A percentile compares a stretch with the other conserved stretches of the same genome.
Conservation (phyloP, 2,888 invertebrate genomes). For the Polylopha cassiicola region DNA sequence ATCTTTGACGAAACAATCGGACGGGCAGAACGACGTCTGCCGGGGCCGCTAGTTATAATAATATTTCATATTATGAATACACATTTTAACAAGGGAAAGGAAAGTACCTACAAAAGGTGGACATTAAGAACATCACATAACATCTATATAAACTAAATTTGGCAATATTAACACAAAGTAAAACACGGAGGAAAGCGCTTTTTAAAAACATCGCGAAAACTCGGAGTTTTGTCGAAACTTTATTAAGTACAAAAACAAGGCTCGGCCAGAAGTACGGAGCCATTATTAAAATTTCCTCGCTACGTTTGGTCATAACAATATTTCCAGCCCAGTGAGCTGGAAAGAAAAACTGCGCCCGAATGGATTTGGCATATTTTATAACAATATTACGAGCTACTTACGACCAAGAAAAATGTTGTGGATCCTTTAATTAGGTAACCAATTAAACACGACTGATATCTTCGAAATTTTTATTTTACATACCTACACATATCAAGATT, state of each 20-base stretch:
- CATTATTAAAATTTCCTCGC: slow-evolving; percentile 45
- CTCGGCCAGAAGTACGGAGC: slow-evolving; percentile 25
- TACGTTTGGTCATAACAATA: slow-evolving; percentile 52
- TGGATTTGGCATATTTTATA: slow-evolving; percentile 61
- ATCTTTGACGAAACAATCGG: too few relatives aligned
- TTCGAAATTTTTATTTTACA: neutral
- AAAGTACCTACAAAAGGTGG: too few relatives aligned
- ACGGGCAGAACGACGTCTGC: too few relatives aligned
- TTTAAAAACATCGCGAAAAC: slow-evolving; percentile 11
- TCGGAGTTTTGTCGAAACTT: slow-evolving; percentile 25
- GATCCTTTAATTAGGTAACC: slow-evolving; percentile 17
- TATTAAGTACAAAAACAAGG: slow-evolving; percentile 31
- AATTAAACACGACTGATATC: neutral
- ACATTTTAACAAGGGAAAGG: too few relatives aligned
- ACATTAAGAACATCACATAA: too few relatives aligned
- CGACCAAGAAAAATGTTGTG: slow-evolving; percentile 32
- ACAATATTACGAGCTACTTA: slow-evolving; percentile 46
- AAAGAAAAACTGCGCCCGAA: slow-evolving; percentile 60
- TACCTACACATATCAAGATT: too few relatives aligned
- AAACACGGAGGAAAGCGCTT: too few relatives aligned
- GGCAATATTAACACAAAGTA: too few relatives aligned
- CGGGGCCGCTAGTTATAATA: too few relatives aligned
- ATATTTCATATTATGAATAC: too few relatives aligned
- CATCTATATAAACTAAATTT: too few relatives aligned
- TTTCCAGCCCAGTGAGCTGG: slow-evolving; percentile 52